Evolutionary conservation across 2,797 vertebrate genomes (phyloP), one percentile per base, ranked within the genome.

Genomic region (Anguilla megastoma): DNA sequence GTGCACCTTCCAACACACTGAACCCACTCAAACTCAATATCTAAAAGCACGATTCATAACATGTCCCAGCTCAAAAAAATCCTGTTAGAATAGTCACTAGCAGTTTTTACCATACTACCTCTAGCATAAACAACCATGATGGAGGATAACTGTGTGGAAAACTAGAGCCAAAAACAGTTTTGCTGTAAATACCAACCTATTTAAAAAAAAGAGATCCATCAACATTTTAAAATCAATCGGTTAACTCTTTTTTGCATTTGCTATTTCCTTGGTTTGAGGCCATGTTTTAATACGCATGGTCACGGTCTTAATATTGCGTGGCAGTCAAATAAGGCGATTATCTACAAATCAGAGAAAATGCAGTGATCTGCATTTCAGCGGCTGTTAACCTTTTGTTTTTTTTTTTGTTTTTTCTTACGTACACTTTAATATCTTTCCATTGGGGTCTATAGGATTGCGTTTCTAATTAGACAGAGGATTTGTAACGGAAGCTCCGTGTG

Each of bases 401-500:
- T 33, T 21, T 12, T 50, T n/a, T n/a, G 58, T n/a, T 24, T 58
- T 36, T 24, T 24, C 69, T 36, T n/a, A 9, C 48, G 60, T 52
- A 9, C n/a, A 21, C 56, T 36, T 30, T 45, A 71, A 86, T 36
- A 60, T 85, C 63, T 88, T 76, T 79, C 52, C 36, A 74, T n/a
- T 41, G 84, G 79, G 63, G 71, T 71, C 60, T 54, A 10, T 56
- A 48, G 80, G 33, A 63, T 85, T 45, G 10, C 5, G 33, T 18
- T 84, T 85, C 60, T 85, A 88, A 88, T 88, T 88, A 84, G 71
- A 18, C 10, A 56, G 45, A 58, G 82, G 52, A 74, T 89, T 60
- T 91, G 80, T 92, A 92, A 92, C 86, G 90, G 45, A 88, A 91
- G 92, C 92, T 88, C 88, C 85, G 88, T 92, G 66, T 24, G 90